Conservation (phyloP, 2,113 vertebrate genomes). For the Pyrgilauda ruficollis region DNA sequence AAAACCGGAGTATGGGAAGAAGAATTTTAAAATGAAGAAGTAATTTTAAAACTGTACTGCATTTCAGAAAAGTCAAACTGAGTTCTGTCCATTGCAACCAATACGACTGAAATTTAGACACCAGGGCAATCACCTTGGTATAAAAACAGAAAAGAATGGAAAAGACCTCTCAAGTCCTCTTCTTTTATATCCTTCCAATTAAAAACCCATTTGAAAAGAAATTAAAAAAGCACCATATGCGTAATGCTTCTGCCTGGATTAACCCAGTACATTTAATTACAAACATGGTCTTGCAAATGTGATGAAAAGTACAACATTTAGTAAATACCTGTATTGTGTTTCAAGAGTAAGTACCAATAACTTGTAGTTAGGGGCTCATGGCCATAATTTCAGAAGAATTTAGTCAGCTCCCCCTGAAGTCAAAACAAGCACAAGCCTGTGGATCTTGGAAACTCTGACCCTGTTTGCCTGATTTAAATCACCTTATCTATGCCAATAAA, state of each 20-base stretch:
- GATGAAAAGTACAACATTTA: not conserved
- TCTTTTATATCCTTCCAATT: not conserved
- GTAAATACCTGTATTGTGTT: not conserved
- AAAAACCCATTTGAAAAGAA: not conserved
- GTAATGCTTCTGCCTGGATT: not conserved
- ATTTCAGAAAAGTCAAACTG: not conserved
- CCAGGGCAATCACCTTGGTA: not conserved
- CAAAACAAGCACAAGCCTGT: not conserved
- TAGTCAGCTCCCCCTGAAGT: not conserved
- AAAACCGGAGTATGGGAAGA: not conserved
- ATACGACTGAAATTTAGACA: not conserved
- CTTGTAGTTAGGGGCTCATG: not conserved
- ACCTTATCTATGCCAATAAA: not conserved
- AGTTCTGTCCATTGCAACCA: not conserved
- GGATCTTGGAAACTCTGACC: not conserved
- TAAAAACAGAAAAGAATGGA: not conserved
- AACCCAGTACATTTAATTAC: not conserved
- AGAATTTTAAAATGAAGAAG: not conserved
- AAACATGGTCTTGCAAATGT: not conserved
- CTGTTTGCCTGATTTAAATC: not conserved
- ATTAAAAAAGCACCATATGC: not conserved
- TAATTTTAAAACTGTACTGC: not conserved
- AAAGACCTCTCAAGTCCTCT: not conserved
- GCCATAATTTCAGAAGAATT: not conserved
- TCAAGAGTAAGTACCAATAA: not conserved